Evolutionary conservation across 92 coral and sea anemone genomes (phyloP), one percentile per base, ranked within the genome.

Genomic region (Palythoa caribaeorum): DNA sequence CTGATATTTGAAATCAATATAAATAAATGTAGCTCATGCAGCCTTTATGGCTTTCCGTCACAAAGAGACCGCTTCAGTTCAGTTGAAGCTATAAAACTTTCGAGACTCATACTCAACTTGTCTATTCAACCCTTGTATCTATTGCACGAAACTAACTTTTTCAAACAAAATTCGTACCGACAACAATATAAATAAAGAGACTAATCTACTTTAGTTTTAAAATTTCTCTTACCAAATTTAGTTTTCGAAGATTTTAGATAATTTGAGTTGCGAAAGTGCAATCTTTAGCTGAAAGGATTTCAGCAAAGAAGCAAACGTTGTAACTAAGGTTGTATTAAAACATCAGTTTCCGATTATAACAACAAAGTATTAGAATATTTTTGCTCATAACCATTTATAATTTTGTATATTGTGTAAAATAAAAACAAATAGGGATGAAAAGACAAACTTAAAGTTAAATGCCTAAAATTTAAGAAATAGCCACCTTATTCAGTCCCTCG

Each of bases 61-160:
- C 75, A 80, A 63, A 80, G 38, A 44, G 47, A 20, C 60, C 75
- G 85, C 85, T 80, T 79, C 71, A 38, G 73, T 39, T 21, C 6
- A 39, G 70, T 28, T 28, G 28, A 28, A 28, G 63, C 37, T 14
- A 19, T 65, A 10, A 19, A 66, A 44, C 12, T 66, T 44, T 69
- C 14, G 9, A 66, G 54, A 66, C 8, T 3, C 9, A 21, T 54
- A 50, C 19, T 53, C 20, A 51, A 65, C 76, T 38, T 3, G 10
- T 17, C 8, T 6, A n/a, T 35, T 14, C 38, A 52, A 62, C 15
- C 8, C 40, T 19, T 20, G 48, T 15, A 28, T 15, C 38, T n/a
- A 48, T 66, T 66, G 62, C 71, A 17, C 44, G 44, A 19, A 81
- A 66, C 44, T 12, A 66, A 65, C 47, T 19, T 63, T 80, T 39